Conservation (phyloP, 2,113 vertebrate species). For the Perca schrenkii region DNA sequence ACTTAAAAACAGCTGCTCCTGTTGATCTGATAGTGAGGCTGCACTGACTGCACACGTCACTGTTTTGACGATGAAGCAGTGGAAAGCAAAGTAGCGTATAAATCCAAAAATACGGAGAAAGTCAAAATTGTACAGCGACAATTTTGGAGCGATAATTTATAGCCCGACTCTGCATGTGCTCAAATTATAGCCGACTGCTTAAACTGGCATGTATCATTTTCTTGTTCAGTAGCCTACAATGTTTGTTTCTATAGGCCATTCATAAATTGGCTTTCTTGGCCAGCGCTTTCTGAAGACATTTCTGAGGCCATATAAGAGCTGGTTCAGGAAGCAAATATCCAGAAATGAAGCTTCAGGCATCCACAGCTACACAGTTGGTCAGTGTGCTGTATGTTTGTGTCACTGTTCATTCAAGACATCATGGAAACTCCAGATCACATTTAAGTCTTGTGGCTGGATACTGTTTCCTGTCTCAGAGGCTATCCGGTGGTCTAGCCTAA, state of each 20-base stretch:
- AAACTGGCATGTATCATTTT: background rate
- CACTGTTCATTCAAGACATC: slow-evolving; percentile 25
- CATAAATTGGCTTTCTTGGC: background rate
- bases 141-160: too few species aligned
- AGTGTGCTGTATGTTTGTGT: slow-evolving; percentile 22
- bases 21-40: slow-evolving; percentile 31
- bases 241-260: background rate
- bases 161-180: too few species aligned
- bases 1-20: background rate
- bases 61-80: background rate
- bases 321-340: background rate
- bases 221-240: background rate
- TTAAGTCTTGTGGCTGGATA: background rate
- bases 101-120: background rate
- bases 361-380: background rate
- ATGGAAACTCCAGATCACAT: slow-evolving; percentile 36
- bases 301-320: background rate
- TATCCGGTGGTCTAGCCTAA: background rate
- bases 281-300: too few species aligned
- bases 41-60: slow-evolving; percentile 8
- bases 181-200: background rate
- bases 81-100: background rate
- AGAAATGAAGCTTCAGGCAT: background rate
- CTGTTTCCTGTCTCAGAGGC: slow-evolving; percentile 15
- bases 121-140: background rate